Evolutionary conservation across 2,888 invertebrate genomes (phyloP).

Genomic region (Eugnorisma glareosa): DNA sequence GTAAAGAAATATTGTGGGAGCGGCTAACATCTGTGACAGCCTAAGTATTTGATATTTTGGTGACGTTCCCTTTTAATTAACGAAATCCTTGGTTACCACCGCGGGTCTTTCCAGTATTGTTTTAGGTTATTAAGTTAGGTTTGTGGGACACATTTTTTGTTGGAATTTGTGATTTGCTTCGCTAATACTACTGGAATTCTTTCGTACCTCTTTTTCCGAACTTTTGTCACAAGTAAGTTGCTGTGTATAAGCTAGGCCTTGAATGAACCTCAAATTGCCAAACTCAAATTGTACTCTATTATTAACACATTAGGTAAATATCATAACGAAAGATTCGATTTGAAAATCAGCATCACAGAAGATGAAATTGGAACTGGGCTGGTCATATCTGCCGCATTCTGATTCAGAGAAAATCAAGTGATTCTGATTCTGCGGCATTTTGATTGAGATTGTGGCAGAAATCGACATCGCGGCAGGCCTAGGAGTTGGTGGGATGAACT

Average conservation of each 20-base stretch:
- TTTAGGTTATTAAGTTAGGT: conserved; percentile 11
- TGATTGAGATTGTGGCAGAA: too few species aligned
- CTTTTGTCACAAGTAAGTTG: background rate
- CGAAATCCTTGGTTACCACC: conserved; percentile 16
- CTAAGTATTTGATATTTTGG: conserved; percentile 32
- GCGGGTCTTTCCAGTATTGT: background rate
- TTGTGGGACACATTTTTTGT: background rate
- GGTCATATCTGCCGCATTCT: background rate
- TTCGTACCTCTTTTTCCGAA: background rate
- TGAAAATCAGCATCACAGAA: background rate
- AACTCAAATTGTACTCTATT: background rate
- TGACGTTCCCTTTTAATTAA: conserved; percentile 6
- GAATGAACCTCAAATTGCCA: background rate
- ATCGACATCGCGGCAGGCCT: background rate
- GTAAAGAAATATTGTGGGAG: conserved; percentile 29
- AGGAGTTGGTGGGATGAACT: background rate
- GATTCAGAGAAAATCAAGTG: too few species aligned
- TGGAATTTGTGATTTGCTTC: background rate
- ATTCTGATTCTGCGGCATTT: too few species aligned
- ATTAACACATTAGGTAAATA: too few species aligned
- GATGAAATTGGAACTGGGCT: background rate
- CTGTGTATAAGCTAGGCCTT: background rate
- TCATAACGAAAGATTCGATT: background rate
- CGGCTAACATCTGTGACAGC: conserved; percentile 38
- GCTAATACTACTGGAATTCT: background rate